phyloP scores from a whole-genome alignment of 2,888 invertebrate genomes.

The Ochropleura plecta region DNA sequence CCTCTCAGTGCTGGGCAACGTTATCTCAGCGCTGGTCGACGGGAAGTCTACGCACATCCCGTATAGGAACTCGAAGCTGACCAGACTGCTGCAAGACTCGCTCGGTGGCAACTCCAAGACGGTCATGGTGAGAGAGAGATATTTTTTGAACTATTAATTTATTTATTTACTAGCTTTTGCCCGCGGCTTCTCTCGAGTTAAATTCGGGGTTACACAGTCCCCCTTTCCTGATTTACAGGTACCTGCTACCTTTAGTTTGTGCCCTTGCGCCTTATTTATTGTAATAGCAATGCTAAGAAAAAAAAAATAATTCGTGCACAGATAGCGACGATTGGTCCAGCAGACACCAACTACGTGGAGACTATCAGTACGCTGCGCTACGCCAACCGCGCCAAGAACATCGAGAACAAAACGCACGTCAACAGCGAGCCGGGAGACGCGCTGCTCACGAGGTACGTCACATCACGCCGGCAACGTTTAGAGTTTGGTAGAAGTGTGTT shows the following conservation, averaged over 20 bases:
- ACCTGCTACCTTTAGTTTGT: too few species aligned
- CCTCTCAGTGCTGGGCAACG: slow-evolving; percentile 98
- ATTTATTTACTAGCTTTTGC: too few species aligned
- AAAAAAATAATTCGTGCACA: slow-evolving; percentile 73
- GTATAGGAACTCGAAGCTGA: slow-evolving; percentile 99
- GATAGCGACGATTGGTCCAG: slow-evolving; percentile 99
- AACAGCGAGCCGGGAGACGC: slow-evolving; percentile 99
- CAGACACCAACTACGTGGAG: slow-evolving; percentile 98
- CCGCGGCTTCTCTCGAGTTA: too few species aligned
- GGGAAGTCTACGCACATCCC: slow-evolving; percentile 99
- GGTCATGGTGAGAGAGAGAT: slow-evolving; percentile 93
- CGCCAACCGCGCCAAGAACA: slow-evolving; percentile 99
- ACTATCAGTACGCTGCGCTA: slow-evolving; percentile 99
- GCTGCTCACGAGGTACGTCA: slow-evolving; percentile 93
- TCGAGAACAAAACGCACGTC: slow-evolving; percentile 98
- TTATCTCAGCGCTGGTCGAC: slow-evolving; percentile 99
- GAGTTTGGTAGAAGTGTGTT: too few species aligned
- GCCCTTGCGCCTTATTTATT: too few species aligned
- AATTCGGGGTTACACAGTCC: too few species aligned
- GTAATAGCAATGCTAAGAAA: too few species aligned
- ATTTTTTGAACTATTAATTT: too few species aligned
- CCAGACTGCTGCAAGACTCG: slow-evolving; percentile 98
- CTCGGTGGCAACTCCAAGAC: slow-evolving; percentile 99
- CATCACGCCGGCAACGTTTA: not conserved
- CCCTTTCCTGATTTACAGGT: too few species aligned